Evolutionary conservation across 2,113 vertebrate genomes (phyloP).

Genomic region (Ginglymostoma cirratum): DNA sequence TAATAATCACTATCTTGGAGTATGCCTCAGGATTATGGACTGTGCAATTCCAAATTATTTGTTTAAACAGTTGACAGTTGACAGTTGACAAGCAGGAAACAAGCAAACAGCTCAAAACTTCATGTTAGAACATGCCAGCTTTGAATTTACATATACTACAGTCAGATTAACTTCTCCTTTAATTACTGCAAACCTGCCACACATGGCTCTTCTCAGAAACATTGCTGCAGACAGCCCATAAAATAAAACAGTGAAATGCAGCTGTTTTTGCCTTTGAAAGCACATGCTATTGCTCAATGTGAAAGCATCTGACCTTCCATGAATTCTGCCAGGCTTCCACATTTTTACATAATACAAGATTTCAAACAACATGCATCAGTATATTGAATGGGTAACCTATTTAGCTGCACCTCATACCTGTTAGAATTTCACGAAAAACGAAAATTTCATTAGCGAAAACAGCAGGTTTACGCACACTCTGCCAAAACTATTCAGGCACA

Average conservation of each 20-base stretch:
- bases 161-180: not conserved
- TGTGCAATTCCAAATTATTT: not conserved
- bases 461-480: not conserved
- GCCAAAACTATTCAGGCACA: too few species aligned
- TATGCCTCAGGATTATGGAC: not conserved
- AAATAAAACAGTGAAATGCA: not conserved
- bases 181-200: not conserved
- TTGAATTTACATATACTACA: too few species aligned
- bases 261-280: not conserved
- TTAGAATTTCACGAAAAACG: not conserved
- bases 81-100: not conserved
- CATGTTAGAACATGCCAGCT: not conserved
- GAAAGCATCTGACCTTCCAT: not conserved
- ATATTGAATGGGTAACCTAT: not conserved
- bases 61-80: not conserved
- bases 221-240: not conserved
- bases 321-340: not conserved
- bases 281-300: too few species aligned
- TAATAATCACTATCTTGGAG: not conserved
- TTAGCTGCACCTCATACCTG: not conserved
- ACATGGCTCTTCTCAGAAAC: not conserved
- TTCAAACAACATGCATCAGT: not conserved
- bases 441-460: not conserved
- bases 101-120: not conserved
- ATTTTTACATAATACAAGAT: not conserved